These are phyloP conservation scores for Phoxinus dragarum DNA, from an alignment of 2,797 vertebrate genomes.

Conservation along the genomic window DNA sequence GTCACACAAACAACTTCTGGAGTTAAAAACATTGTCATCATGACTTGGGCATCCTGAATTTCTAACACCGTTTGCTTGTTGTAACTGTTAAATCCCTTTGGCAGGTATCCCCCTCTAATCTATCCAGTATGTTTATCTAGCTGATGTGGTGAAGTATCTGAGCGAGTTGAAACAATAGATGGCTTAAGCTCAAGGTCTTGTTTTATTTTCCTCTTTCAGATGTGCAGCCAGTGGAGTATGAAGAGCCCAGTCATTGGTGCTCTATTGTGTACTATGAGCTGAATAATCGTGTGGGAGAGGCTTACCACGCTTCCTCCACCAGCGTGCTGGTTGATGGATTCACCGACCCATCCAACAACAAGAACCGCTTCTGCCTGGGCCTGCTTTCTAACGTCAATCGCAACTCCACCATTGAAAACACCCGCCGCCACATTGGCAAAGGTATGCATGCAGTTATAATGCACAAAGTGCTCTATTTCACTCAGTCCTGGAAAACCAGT, in stretches of 20 bases:
- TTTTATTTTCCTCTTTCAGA: conserved; percentile 73
- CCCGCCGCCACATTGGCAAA: conserved; percentile 95
- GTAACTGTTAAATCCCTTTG: not conserved
- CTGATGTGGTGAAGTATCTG: not conserved
- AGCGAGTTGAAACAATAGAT: conserved; percentile 26
- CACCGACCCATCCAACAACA: conserved; percentile 97
- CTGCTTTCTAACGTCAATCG: conserved; percentile 95
- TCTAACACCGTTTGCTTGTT: not conserved
- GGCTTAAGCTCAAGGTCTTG: conserved; percentile 24
- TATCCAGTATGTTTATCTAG: conserved; percentile 18
- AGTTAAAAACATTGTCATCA: not conserved
- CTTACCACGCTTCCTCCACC: conserved; percentile 94
- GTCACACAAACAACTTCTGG: not conserved
- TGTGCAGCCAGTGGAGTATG: conserved; percentile 95
- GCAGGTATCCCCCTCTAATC: not conserved
- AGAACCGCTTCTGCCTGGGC: conserved; percentile 97
- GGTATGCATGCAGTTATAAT: conserved; percentile 72
- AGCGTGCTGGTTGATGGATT: conserved; percentile 96
- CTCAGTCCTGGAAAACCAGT: not conserved
- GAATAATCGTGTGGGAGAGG: conserved; percentile 94
- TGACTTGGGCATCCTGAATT: not conserved
- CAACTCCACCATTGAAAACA: conserved; percentile 98
- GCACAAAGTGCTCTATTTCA: not conserved
- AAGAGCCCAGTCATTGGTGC: conserved; percentile 97
- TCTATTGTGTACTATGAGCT: conserved; percentile 97